Evolutionary conservation across 2,888 invertebrate genomes (phyloP), one percentile per base, ranked within the genome.

Genomic region (Calameuta pallipes): DNA sequence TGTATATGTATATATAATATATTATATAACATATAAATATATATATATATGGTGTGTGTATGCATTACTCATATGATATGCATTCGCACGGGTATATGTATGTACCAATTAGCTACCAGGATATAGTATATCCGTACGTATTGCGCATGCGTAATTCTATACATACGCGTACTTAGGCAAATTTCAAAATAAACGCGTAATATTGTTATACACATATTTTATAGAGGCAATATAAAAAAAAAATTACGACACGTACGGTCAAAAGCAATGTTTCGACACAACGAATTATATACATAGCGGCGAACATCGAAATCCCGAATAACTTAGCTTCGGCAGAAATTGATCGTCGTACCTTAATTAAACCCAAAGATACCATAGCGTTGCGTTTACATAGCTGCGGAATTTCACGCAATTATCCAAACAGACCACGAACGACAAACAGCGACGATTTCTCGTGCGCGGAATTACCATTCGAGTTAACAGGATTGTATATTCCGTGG

Each of bases 221-320:
- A 87, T 87, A 87, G 86, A 85, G 88, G 86, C 88, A 85, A 89
- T 87, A 89, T 86, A 85, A 70, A 23, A 73, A 71, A 23, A 36
- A 73, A 41, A 30, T 80, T 83, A 87, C 84, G 83, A 85, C 87
- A 83, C 81, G 83, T 87, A 85, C 82, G 84, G 86, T 85, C 88
- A 90, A 71, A 91, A 91, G 91, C 91, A 91, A 91, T 91, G 91
- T 91, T 91, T 91, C 91, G 89, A 91, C 86, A 91, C 91, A 91
- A 91, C 91, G 91, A 91, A 91, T 91, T 91, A 87, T 87, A 87
- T 86, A 82, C 81, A 83, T 85, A 86, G 84, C 86, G 84, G 85
- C 86, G 84, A 87, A 88, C 89, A 89, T 89, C 89, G 85, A 86
- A 85, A 82, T 81, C 79, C 83, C 75, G 79, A 81, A 80, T 82